Conservation (phyloP, 2,797 vertebrate genomes). For the Champsocephalus gunnari region DNA sequence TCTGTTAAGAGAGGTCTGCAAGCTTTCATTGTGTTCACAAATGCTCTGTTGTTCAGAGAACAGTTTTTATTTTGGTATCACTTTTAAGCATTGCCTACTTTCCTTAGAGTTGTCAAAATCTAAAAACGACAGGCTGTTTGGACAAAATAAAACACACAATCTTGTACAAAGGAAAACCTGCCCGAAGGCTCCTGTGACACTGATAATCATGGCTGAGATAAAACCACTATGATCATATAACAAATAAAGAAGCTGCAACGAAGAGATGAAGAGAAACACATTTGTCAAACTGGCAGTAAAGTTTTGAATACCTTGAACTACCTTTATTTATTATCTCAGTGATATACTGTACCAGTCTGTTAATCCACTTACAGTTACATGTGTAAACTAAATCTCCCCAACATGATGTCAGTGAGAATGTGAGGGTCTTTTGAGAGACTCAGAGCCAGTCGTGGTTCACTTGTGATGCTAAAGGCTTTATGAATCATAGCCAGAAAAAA, state of each 20-base stretch:
- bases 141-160: neutral
- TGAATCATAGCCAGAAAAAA: constrained; percentile 76
- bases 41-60: neutral
- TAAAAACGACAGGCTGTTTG: neutral
- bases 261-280: neutral
- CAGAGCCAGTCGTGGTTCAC: constrained; percentile 52
- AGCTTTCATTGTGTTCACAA: neutral
- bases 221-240: no score
- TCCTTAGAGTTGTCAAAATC: neutral
- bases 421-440: constrained; percentile 36
- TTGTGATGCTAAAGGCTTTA: constrained; percentile 54
- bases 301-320: neutral
- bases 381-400: constrained; percentile 40
- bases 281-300: neutral
- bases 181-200: neutral
- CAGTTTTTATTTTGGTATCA: neutral
- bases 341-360: neutral
- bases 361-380: constrained; percentile 18
- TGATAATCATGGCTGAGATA: neutral
- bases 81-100: neutral
- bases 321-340: neutral
- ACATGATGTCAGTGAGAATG: constrained; percentile 57
- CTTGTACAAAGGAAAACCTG: neutral
- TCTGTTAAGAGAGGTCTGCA: neutral
- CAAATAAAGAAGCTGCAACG: neutral